These are phyloP conservation scores for Propithecus perrieri DNA, from an alignment of 2,797 vertebrate genomes.

Conservation along the genomic window DNA sequence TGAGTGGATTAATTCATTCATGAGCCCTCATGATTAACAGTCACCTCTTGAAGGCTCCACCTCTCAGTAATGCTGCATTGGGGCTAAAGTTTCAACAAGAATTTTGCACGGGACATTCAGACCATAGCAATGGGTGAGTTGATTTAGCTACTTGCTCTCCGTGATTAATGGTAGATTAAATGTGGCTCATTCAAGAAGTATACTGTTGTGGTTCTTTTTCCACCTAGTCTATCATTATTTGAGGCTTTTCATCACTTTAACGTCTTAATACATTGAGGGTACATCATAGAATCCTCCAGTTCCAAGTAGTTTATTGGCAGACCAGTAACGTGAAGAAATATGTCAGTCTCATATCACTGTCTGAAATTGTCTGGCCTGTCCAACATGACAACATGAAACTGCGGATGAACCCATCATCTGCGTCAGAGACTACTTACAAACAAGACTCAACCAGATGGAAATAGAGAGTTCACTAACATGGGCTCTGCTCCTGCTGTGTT, in stretches of 20 bases:
- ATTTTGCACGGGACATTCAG: neutral
- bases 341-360: neutral
- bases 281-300: neutral
- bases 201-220: neutral
- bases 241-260: neutral
- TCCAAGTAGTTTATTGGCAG: neutral
- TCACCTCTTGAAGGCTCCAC: neutral
- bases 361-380: neutral
- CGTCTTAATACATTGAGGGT: neutral
- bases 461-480: neutral
- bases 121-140: neutral
- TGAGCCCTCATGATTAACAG: neutral
- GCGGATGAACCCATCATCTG: neutral
- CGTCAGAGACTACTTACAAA: neutral
- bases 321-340: neutral
- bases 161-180: neutral
- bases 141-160: neutral
- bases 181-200: neutral
- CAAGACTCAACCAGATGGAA: neutral
- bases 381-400: neutral
- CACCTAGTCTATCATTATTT: neutral
- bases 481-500: neutral
- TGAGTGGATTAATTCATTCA: neutral
- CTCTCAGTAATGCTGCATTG: neutral
- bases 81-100: neutral